Base-by-base conservation (phyloP, 2,113 vertebrate genomes). In the Pleuronectes platessa region DNA sequence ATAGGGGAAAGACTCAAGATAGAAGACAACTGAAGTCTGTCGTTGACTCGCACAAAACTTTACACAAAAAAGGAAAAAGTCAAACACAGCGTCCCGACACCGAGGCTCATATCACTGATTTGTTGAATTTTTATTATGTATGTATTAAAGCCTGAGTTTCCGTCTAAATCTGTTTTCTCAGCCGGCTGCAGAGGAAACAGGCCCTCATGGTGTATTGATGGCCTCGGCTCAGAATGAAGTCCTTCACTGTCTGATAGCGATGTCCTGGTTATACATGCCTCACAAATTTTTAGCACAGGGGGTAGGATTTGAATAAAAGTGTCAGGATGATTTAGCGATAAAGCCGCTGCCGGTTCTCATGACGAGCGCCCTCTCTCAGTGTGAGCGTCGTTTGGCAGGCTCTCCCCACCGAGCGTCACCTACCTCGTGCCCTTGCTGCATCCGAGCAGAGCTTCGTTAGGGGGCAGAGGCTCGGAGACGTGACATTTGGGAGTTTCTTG, bases 191-290 rank as follows among this genome's bases (percentile, higher is more conserved):
- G 26, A 68, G 62, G 42, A 81, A 81, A 49, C 27, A 49, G 63
- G 42, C 24, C 59, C 37, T 84, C 60, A 54, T 76, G 37, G 54
- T 79, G 24, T 65, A 83, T 69, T 84, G 78, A 90, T 84, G 74
- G 78, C 54, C 62, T 72, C 82, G 81, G 63, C 86, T 71, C 78
- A 62, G 59, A 85, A 62, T 21, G 7, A 64, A 82, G 89, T 88
- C 88, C 89, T 89, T 90, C 89, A 89, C 84, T 79, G 64, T 85
- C 88, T 84, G 79, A 55, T 84, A 69, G 68, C 68, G 18, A n/a
- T 73, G 84, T 69, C 84, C 79, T 78, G 78, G 51, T 83, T 88
- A 62, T 87, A 84, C 82, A 88, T 75, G 87, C 75, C 83, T 88
- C 90, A 89, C 88, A 89, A 86, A 92, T 61, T 82, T 86, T 88